Evolutionary conservation across 30 jellyfish, hydroid and myxozoan genomes (phyloP), one percentile per base, ranked within the genome.

Genomic region (Aurelia aurita complex sp. Pacific): DNA sequence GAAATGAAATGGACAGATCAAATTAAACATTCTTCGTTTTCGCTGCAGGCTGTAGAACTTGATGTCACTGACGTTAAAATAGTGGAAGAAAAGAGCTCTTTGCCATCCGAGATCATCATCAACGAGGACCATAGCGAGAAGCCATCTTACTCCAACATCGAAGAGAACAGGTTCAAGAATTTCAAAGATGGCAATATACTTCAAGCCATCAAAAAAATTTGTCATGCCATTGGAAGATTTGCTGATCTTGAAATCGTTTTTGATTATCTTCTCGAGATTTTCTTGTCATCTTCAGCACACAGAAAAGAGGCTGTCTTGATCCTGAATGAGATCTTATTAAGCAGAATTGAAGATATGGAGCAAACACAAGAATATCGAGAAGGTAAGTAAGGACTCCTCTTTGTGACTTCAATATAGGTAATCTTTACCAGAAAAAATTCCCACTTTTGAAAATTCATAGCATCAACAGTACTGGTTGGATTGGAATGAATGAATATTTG

Each of bases 211-310:
- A 71, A 67, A 54, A 73, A 85, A 62, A 78, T 94, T 13, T 76
- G 91, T 73, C 74, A 33, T 14, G 71, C 86, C 17, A 55, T 94
- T 33, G 97, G 91, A n/a, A 64, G 46, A 61, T 78, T 66, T 78
- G 90, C 95, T 0, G 97, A 94, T 66, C 50, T 79, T n/a, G 62
- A 76, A 23, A 64, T 89, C 19, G 69, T 94, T 16, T 68, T 89
- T n/a, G 97, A 94, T 73, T 89, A 79, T 84, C 95, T 85, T 18
- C 40, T 94, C 78, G 99, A 94, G 34, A 57, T 64, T 10, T 80
- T 81, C 65, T 54, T 68, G 38, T 68, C 91, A 2, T 72, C 90
- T 7, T 40, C 97, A 35, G 63, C 55, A 36, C 71, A 67, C 64
- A 80, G 97, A 73, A 84, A 83, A 33, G 95, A 88, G 64, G 89